Evolutionary conservation across 2,797 vertebrate species (phyloP), one percentile per base, ranked within the genome.

Genomic region (Catharus ustulatus): DNA sequence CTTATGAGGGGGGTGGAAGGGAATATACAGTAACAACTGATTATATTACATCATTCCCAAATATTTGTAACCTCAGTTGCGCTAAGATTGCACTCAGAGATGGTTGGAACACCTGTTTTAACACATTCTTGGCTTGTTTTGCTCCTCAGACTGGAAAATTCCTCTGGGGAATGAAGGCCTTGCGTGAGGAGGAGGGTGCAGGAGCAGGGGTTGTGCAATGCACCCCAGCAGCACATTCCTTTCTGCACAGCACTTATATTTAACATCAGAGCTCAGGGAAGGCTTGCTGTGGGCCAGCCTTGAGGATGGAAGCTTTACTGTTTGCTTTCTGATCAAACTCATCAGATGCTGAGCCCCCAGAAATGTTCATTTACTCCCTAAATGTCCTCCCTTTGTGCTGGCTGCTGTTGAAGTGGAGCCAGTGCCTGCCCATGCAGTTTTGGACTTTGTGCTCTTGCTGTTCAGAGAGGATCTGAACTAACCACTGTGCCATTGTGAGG

Each of bases 101-200:
- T 92, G 86, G 83, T 42, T 57, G 81, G 87, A 94, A 83, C 93
- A 92, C 96, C 95, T 96, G 88, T 76, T 96, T 95, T 96, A 96
- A 94, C 93, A 85, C 62, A 97, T 95, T 96, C 94, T 93, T 96
- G 94, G 93, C 92, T 95, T 94, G 84, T 89, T 95, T 90, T 85
- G 52, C 90, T 91, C 66, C 43, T 78, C 48, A 74, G 84, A 82
- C 86, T 95, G 94, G 95, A 95, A 96, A 96, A 92, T 95, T 95
- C 84, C 90, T 94, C 52, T 64, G 84, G 68, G 93, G 83, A 88
- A 79, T 32, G 88, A 93, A 76, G 29, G 66, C 48, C 40, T 73
- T 42, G 51, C 71, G 80, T 40, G 80, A 93, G 94, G 62, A 94
- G 90, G 92, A 94, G 93, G 80, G 88, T 88, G 69, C 89, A 95